Percentiles rank a stretch among this genome's conserved stretches.
Conservation (phyloP, 2,113 vertebrate species). For the Hyperopisus bebe region DNA sequence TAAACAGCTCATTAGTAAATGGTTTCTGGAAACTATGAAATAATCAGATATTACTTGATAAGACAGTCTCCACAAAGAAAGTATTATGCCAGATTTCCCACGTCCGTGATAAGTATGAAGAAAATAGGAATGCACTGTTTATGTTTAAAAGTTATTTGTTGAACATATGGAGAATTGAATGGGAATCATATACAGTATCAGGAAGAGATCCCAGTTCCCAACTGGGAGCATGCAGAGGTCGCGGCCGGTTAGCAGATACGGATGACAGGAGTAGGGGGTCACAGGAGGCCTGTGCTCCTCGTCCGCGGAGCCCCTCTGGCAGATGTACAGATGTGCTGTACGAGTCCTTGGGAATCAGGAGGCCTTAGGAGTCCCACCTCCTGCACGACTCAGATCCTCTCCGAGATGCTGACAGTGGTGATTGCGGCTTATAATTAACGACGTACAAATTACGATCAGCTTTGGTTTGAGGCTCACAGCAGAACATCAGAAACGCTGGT, state of each 20-base stretch:
- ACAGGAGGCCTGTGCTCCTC: no score
- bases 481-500: neutral
- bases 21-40: neutral
- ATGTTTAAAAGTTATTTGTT: neutral
- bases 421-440: neutral
- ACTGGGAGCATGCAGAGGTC: neutral
- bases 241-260: neutral
- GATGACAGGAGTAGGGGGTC: neutral
- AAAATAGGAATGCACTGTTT: neutral
- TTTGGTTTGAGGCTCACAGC: neutral
- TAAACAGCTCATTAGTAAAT: neutral
- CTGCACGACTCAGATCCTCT: neutral
- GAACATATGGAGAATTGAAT: neutral
- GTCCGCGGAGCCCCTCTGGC: neutral
- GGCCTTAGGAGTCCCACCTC: neutral
- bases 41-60: constrained; percentile 1
- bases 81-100: neutral
- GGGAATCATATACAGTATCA: neutral
- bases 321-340: neutral
- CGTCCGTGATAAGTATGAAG: neutral
- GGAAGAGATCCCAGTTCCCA: neutral
- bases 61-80: neutral
- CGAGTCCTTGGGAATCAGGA: neutral
- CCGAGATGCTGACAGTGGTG: neutral
- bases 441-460: neutral